Evolutionary conservation across 1,140 invertebrate genomes (phyloP).

Genomic region (Teleogryllus occipitalis): DNA sequence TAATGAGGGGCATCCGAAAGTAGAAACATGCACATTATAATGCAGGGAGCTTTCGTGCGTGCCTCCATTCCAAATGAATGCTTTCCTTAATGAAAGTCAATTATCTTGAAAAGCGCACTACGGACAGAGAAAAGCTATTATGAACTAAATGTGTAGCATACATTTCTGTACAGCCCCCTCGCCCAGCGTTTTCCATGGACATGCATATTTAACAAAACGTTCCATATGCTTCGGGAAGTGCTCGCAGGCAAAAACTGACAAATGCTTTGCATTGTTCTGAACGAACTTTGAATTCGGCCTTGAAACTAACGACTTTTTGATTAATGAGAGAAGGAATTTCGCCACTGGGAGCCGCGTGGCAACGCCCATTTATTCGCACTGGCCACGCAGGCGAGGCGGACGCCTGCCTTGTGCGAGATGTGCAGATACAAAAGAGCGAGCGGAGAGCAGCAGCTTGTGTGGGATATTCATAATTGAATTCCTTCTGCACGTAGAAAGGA

Average conservation of each 20-base stretch:
- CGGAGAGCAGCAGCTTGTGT: too few relatives aligned
- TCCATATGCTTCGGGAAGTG: neutral
- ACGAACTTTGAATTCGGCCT: neutral
- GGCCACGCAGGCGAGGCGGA: too few relatives aligned
- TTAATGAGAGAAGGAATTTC: neutral
- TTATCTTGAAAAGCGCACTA: neutral
- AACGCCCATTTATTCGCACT: too few relatives aligned
- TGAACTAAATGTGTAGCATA: neutral
- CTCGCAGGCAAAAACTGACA: neutral
- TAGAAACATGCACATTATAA: neutral
- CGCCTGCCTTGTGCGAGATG: too few relatives aligned
- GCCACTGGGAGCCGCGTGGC: too few relatives aligned
- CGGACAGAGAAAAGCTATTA: neutral
- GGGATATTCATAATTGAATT: too few relatives aligned
- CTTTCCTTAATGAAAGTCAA: conserved; percentile 5
- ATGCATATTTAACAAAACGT: neutral
- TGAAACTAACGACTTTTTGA: neutral
- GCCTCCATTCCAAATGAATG: neutral
- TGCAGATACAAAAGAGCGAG: too few relatives aligned
- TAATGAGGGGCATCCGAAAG: neutral
- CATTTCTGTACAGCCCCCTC: neutral
- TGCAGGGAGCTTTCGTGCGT: neutral
- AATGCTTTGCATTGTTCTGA: neutral
- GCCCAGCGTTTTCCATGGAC: neutral
- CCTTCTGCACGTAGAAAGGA: too few relatives aligned